Evolutionary conservation across 2,797 vertebrate species (phyloP).

Genomic region (Melanotaenia trifasciata): DNA sequence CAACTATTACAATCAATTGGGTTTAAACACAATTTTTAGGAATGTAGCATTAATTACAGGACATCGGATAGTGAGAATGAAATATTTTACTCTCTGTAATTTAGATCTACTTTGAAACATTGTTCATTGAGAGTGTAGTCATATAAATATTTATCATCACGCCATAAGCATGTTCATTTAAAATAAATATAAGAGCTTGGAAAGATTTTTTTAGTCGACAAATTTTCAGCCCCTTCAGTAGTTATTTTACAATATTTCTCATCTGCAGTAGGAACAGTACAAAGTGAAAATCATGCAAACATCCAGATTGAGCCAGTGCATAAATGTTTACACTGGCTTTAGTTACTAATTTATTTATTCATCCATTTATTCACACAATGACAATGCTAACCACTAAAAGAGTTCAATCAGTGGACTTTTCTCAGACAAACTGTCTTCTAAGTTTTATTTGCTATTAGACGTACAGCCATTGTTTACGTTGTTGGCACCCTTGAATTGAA

Average conservation of each 20-base stretch:
- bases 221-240: too few relatives aligned
- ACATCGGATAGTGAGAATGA: slow-evolving; percentile 50
- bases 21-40: slow-evolving; percentile 54
- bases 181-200: too few relatives aligned
- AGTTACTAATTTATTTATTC: background rate
- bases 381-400: background rate
- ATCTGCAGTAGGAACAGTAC: background rate
- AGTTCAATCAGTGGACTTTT: slow-evolving; percentile 22
- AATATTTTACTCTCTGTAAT: slow-evolving; percentile 26
- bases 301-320: background rate
- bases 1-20: slow-evolving; percentile 44
- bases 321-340: background rate
- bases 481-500: background rate
- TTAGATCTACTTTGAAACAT: slow-evolving; percentile 26
- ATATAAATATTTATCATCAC: background rate
- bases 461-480: background rate
- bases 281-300: background rate
- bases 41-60: slow-evolving; percentile 41
- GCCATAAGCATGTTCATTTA: background rate
- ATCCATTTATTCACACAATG: too few relatives aligned
- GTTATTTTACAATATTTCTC: too few relatives aligned
- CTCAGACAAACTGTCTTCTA: slow-evolving; percentile 18
- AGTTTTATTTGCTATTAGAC: background rate
- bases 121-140: slow-evolving; percentile 6
- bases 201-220: too few relatives aligned